A percentile compares a stretch with the other conserved stretches of the same genome.
phyloP scores from a whole-genome alignment of 2,888 invertebrate species.

The Apeira syringaria region DNA sequence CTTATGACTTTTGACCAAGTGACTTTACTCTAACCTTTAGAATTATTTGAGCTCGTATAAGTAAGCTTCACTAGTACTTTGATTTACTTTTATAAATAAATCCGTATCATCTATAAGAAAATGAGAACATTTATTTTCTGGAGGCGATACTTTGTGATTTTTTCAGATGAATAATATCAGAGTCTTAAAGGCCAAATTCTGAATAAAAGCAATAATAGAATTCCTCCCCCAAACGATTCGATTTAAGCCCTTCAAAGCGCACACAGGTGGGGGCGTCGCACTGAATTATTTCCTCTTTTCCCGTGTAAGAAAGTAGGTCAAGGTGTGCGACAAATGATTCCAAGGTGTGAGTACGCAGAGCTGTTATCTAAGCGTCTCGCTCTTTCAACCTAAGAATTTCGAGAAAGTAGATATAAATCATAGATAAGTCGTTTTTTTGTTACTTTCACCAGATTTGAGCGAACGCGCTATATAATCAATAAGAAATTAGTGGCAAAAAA shows the following conservation, averaged over 20 bases:
- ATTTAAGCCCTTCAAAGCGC: constrained; percentile 28
- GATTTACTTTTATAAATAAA: no score
- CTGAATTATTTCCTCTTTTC: constrained; percentile 46
- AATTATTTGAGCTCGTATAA: no score
- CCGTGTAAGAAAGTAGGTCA: constrained; percentile 51
- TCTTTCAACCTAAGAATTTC: no score
- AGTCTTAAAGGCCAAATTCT: constrained; percentile 14
- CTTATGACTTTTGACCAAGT: no score
- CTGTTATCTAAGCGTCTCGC: constrained; percentile 55
- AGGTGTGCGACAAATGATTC: constrained; percentile 66
- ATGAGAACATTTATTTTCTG: no score
- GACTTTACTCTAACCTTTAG: no score
- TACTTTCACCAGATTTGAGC: constrained; percentile 1
- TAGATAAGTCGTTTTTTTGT: constrained; percentile 6
- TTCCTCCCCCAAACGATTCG: constrained; percentile 35
- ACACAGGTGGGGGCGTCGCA: constrained; percentile 38
- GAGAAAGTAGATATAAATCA: constrained; percentile 11
- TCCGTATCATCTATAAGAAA: no score
- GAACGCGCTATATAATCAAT: no score
- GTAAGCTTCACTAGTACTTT: no score
- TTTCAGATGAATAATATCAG: constrained; percentile 15
- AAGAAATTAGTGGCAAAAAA: no score
- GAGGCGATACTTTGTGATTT: no score
- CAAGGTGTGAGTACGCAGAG: constrained; percentile 50
- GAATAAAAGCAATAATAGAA: constrained; percentile 38